Conservation (phyloP, 1,140 invertebrate species). For the Ericerus pela region DNA sequence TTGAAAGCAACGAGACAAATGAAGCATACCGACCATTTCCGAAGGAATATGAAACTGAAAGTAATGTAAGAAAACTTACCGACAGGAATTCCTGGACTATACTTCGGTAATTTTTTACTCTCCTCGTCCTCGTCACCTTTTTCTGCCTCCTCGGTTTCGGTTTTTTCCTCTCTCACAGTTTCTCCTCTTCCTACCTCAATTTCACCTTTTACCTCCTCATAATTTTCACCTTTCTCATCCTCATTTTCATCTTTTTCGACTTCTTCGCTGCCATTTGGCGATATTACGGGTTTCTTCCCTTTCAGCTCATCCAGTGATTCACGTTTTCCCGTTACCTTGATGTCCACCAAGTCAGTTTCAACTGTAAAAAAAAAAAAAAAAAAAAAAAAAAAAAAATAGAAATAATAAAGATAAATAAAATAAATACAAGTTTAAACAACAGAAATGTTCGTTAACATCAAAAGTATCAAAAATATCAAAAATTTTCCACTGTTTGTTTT, state of each 20-base stretch:
- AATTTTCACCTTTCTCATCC: conserved; percentile 13
- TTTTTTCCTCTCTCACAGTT: conserved; percentile 24
- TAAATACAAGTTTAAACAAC: too few relatives aligned
- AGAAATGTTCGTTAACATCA: too few relatives aligned
- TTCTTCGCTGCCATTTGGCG: background rate
- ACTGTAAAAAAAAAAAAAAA: background rate
- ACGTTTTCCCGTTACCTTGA: conserved; percentile 17
- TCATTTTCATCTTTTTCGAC: background rate
- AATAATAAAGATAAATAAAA: too few relatives aligned
- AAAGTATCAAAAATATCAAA: too few relatives aligned
- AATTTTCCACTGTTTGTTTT: too few relatives aligned
- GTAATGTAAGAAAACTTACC: too few relatives aligned
- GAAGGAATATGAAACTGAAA: too few relatives aligned
- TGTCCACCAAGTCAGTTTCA: background rate
- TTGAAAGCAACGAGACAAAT: too few relatives aligned
- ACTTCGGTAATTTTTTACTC: conserved; percentile 19
- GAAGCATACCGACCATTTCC: too few relatives aligned
- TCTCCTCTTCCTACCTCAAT: background rate
- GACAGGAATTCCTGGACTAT: conserved; percentile 21
- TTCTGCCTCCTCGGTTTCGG: conserved; percentile 27
- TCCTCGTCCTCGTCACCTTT: conserved; percentile 12
- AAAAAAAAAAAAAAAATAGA: too few relatives aligned
- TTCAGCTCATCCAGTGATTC: conserved; percentile 16
- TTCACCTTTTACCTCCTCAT: conserved; percentile 16
- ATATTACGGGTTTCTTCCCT: conserved; percentile 14